Evolutionary conservation across 2,888 invertebrate genomes (phyloP), one percentile per base, ranked within the genome.

Genomic region (Lissocephala sabroskyi): DNA sequence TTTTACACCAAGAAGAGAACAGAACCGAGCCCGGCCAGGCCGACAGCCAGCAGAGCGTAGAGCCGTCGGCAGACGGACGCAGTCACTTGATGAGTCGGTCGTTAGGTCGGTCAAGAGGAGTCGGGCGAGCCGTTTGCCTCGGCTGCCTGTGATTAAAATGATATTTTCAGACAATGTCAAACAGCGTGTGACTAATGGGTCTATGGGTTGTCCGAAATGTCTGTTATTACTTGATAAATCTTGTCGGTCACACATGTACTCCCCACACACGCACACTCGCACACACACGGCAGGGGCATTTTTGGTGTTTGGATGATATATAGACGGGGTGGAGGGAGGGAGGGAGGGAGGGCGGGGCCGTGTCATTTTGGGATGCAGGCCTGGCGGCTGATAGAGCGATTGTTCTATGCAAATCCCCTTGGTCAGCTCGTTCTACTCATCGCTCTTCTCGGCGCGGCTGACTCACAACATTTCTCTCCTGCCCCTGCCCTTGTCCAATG

Each of bases 91-190:
- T n/a, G n/a, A n/a, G n/a, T n/a, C n/a, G n/a, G n/a, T n/a, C n/a
- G n/a, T n/a, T n/a, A n/a, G n/a, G n/a, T n/a, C n/a, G n/a, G n/a
- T n/a, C n/a, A n/a, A n/a, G n/a, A n/a, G n/a, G n/a, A n/a, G n/a
- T n/a, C n/a, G n/a, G 30, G 30, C 30, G 3, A 30, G 30, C 10
- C 10, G 30, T 41, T 47, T 10, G 9, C 28, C 45, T 43, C 39
- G 50, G 39, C 50, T 14, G 56, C 45, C 55, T 74, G 75, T 74
- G 75, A 70, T 70, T 70, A 70, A 70, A 70, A 74, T 74, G 71
- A 70, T 70, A 77, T 70, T 70, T 77, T 70, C 71, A 63, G 77
- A 77, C 64, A 77, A 77, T 70, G 78, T 70, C 78, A 77, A 77
- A 71, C 71, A 66, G 77, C 55, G 71, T 77, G 70, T 70, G 77